phyloP scores from a whole-genome alignment of 1,140 invertebrate genomes.

The Diachasma alloeum region DNA sequence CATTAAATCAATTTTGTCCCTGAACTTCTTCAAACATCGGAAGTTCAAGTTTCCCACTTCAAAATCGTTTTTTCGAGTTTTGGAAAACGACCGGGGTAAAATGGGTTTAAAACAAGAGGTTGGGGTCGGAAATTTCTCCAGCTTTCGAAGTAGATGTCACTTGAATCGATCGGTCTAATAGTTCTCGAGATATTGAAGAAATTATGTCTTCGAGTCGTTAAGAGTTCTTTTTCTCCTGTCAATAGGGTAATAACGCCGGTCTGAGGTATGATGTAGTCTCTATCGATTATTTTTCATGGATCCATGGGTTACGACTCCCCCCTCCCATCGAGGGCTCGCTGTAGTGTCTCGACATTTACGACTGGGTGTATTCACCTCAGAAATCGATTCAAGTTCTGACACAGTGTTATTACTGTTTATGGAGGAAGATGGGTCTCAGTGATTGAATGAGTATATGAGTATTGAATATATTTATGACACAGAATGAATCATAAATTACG shows the following conservation, averaged over 20 bases:
- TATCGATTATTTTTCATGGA: not conserved
- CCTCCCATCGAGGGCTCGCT: not conserved
- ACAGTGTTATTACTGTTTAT: not conserved
- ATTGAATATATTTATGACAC: not conserved
- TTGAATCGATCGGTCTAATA: too few relatives aligned
- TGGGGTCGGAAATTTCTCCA: too few relatives aligned
- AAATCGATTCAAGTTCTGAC: not conserved
- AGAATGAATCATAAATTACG: not conserved
- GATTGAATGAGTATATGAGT: not conserved
- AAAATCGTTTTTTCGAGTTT: too few relatives aligned
- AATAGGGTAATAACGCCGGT: not conserved
- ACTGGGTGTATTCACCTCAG: slow-evolving; percentile 11
- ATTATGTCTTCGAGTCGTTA: not conserved
- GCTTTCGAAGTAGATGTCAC: too few relatives aligned
- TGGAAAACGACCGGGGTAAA: too few relatives aligned
- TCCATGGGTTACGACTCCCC: not conserved
- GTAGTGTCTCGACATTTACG: not conserved
- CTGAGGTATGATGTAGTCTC: not conserved
- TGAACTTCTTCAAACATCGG: too few relatives aligned
- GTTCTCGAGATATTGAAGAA: not conserved
- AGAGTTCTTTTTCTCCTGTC: not conserved
- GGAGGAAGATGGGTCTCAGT: not conserved
- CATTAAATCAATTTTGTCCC: too few relatives aligned
- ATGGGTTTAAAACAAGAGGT: too few relatives aligned
- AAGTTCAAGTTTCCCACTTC: too few relatives aligned